Evolutionary conservation across 1,140 invertebrate species (phyloP).

Genomic region (Zaprionus tsacasi): DNA sequence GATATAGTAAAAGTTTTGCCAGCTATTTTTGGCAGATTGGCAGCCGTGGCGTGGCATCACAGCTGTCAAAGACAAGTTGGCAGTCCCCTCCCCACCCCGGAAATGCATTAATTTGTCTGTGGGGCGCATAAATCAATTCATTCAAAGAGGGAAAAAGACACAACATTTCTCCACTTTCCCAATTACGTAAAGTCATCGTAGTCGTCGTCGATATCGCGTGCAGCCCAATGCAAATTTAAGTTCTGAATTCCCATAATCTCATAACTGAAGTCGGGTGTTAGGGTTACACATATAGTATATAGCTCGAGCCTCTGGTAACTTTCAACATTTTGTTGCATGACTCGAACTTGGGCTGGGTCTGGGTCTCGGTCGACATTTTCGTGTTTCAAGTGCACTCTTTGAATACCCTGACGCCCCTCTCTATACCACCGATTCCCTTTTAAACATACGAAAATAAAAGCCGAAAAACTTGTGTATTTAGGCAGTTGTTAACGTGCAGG

Average conservation of each 20-base stretch:
- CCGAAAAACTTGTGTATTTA: constrained; percentile 70
- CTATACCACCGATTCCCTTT: constrained; percentile 23
- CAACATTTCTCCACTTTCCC: constrained; percentile 61
- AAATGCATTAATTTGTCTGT: constrained; percentile 78
- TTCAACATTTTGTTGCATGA: constrained; percentile 63
- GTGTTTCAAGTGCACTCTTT: constrained; percentile 1
- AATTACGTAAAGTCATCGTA: constrained; percentile 67
- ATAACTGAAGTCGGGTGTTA: not conserved
- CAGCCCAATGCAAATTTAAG: constrained; percentile 57
- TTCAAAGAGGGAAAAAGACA: constrained; percentile 27
- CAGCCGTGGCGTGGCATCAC: constrained; percentile 20
- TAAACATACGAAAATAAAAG: constrained; percentile 61
- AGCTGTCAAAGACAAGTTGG: constrained; percentile 47
- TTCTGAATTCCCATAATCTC: constrained; percentile 23
- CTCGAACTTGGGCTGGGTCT: constrained; percentile 49
- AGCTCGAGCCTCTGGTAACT: constrained; percentile 44
- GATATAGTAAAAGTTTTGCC: constrained; percentile 11
- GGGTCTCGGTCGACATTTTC: constrained; percentile 25
- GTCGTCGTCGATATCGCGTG: constrained; percentile 64
- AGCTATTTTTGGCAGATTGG: constrained; percentile 11
- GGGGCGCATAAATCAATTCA: constrained; percentile 71
- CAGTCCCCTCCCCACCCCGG: constrained; percentile 36
- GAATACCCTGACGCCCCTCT: not conserved
- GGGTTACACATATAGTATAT: not conserved
- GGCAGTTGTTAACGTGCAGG: constrained; percentile 72